A percentile compares a stretch with the other conserved stretches of the same genome.
Conservation (phyloP, 2,888 invertebrate genomes). For the Parnassius smintheus region DNA sequence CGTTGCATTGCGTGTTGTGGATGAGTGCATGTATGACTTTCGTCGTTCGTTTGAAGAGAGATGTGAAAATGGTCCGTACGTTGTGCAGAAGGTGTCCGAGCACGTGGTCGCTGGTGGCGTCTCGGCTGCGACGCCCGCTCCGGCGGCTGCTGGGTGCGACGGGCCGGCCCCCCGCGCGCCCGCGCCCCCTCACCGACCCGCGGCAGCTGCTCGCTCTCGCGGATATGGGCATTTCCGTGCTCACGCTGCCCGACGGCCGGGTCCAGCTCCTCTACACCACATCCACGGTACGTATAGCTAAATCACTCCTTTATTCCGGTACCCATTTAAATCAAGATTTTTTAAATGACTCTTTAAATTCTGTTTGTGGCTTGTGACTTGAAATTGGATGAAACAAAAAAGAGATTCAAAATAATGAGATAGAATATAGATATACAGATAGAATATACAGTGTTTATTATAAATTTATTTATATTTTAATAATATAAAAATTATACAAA, state of each 20-base stretch:
- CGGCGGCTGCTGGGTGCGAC: constrained; percentile 90
- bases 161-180: constrained; percentile 84
- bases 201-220: constrained; percentile 93
- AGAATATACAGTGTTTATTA: no score
- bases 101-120: constrained; percentile 90
- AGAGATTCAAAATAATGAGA: no score
- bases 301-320: background rate
- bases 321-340: no score
- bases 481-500: no score
- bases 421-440: no score
- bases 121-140: constrained; percentile 90
- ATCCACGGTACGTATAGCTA: constrained; percentile 84
- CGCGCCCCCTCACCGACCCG: constrained; percentile 90
- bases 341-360: no score
- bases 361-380: no score
- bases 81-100: constrained; percentile 89
- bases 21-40: no score
- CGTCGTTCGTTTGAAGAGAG: no score
- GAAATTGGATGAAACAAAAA: no score
- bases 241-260: constrained; percentile 93
- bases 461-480: no score
- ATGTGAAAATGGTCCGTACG: background rate
- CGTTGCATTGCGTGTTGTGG: no score
- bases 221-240: constrained; percentile 97
- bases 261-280: constrained; percentile 95